Evolutionary conservation across 2,888 invertebrate species (phyloP), one percentile per base, ranked within the genome.

Genomic region (Pedicia rivosa): DNA sequence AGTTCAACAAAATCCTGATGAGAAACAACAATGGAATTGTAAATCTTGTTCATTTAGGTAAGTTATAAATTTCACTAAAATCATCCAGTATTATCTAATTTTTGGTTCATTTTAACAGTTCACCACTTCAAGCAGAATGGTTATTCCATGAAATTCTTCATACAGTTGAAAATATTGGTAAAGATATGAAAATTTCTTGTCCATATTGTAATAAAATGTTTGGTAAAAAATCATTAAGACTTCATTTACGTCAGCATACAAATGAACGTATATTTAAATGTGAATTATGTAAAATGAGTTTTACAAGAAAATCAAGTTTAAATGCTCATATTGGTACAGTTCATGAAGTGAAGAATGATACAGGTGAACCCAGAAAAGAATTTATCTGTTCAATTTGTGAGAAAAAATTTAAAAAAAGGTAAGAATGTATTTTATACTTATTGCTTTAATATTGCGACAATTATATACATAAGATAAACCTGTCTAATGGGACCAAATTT

Each of bases 131-230:
- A 42, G 71, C 82, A 0, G 83, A 83, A 51, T 67, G 77, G 37
- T 62, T 80, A 39, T 82, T 74, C 51, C 84, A 84, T 56, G 69
- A 75, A 44, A 68, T 76, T 1, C 60, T 81, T 2, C 83, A 83
- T 50, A 59, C 62, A 0, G 41, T 49, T 2, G 53, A 55, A 33
- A 36, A 51, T 1, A 22, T 6, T 3, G 44, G 48, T 15, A 47
- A 45, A 5, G 38, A 62, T 0, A 51, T 64, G 1, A 74, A 70
- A 46, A 75, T 74, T 46, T 54, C 62, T 3, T 86, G 84, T 48
- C 75, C 78, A 0, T 48, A 77, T 17, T 84, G 84, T 49, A 61
- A 68, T 2, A 78, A 74, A 50, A 53, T 54, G 5, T 79, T 75
- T 45, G 61, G 64, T 8, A 82, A 79, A 51, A 59, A 68, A 8